Percentiles rank a stretch among this genome's conserved stretches.
These are phyloP conservation scores for Centropus bengalensis DNA, from an alignment of 2,113 vertebrate genomes.

Conservation along the genomic window DNA sequence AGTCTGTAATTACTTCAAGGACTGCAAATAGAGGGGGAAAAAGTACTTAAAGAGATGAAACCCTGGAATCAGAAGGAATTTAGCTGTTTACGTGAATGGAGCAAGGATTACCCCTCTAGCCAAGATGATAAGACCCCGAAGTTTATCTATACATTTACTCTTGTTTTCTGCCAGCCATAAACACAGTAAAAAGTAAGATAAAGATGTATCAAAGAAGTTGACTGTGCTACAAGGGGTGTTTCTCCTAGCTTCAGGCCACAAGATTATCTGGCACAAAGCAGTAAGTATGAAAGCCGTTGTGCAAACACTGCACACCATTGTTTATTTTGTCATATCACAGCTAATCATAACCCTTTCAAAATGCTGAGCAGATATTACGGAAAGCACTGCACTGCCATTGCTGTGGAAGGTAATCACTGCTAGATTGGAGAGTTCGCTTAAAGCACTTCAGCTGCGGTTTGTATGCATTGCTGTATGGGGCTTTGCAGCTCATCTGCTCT, in stretches of 20 bases:
- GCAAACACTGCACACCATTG: conserved; percentile 35
- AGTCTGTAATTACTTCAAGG: conserved; percentile 50
- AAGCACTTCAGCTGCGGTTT: neutral
- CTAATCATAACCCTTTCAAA: conserved; percentile 34
- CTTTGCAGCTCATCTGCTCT: neutral
- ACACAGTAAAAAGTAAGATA: conserved; percentile 47
- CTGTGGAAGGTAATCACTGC: neutral
- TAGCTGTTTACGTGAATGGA: conserved; percentile 54
- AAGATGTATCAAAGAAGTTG: conserved; percentile 45
- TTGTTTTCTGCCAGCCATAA: conserved; percentile 68
- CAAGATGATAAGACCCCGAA: conserved; percentile 24
- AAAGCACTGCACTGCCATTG: neutral
- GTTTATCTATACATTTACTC: conserved; percentile 67
- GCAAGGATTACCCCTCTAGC: conserved; percentile 34
- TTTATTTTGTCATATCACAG: conserved; percentile 45
- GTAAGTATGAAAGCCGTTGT: neutral
- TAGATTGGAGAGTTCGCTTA: neutral
- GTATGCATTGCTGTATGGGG: neutral
- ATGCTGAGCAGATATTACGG: neutral
- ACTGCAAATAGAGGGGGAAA: conserved; percentile 35
- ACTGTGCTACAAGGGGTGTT: conserved; percentile 12
- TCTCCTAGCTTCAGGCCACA: neutral
- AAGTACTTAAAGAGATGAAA: conserved; percentile 9
- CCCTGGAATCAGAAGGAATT: conserved; percentile 56
- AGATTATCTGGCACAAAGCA: conserved; percentile 34